Percentiles rank a stretch among this genome's conserved stretches.
Evolutionary conservation across 2,797 vertebrate species (phyloP).

Genomic region (Epinephelus coioides): DNA sequence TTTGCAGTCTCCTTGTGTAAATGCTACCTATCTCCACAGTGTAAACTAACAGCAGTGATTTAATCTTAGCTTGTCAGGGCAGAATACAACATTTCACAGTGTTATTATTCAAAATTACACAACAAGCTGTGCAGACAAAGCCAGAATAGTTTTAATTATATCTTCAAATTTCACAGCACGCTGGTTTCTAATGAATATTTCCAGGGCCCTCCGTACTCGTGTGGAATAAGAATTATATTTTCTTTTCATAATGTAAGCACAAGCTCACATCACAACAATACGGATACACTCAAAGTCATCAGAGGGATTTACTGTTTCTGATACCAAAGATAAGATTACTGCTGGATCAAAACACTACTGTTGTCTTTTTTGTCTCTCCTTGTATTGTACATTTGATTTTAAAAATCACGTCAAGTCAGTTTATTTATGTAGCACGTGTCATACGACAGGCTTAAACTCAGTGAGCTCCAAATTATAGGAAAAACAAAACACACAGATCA

Average conservation of each 20-base stretch:
- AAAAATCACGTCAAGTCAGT: too few species aligned
- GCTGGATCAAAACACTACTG: background rate
- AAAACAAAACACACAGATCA: too few species aligned
- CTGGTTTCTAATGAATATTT: constrained; percentile 15
- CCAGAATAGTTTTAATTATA: constrained; percentile 7
- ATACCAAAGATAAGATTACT: background rate
- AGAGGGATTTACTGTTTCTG: background rate
- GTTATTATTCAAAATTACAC: constrained; percentile 6
- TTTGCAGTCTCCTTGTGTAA: background rate
- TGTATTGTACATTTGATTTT: too few species aligned
- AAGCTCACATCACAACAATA: constrained; percentile 2
- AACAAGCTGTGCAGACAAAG: constrained; percentile 9
- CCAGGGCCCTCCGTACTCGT: background rate
- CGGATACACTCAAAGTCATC: background rate
- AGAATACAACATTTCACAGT: constrained; percentile 7
- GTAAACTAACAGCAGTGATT: constrained; percentile 6
- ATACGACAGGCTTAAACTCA: too few species aligned
- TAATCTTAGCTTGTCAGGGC: constrained; percentile 6
- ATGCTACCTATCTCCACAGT: background rate
- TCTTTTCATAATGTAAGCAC: background rate
- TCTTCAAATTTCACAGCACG: constrained; percentile 23
- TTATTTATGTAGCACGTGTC: too few species aligned
- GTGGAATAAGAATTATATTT: constrained; percentile 6
- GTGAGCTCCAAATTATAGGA: too few species aligned
- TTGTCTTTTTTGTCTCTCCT: background rate